Evolutionary conservation across 1,140 invertebrate species (phyloP).

Genomic region (Drosophila oshimai): DNA sequence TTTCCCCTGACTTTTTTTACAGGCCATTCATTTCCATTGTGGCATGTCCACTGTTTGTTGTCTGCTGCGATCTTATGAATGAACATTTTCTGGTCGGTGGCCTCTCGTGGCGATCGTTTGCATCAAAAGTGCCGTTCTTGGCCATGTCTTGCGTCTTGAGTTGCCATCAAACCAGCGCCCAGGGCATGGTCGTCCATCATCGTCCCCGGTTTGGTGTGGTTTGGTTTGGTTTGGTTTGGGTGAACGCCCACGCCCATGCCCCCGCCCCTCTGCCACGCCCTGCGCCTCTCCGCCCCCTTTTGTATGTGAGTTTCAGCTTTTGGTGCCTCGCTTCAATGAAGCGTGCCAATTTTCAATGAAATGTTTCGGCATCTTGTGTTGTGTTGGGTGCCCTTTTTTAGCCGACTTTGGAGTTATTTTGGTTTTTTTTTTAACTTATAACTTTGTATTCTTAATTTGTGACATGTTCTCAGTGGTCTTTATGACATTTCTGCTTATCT

Average conservation of each 20-base stretch:
- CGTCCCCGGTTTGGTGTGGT: constrained; percentile 18
- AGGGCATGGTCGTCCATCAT: constrained; percentile 64
- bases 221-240: too few species aligned
- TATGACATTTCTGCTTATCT: constrained; percentile 14
- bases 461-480: constrained; percentile 24
- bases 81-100: constrained; percentile 31
- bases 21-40: constrained; percentile 68
- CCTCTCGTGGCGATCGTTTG: neutral
- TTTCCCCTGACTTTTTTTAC: constrained; percentile 27
- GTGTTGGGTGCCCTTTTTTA: constrained; percentile 34
- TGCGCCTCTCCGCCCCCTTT: neutral
- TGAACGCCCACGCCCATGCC: constrained; percentile 34
- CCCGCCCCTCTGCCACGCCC: constrained; percentile 17
- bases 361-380: constrained; percentile 68
- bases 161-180: constrained; percentile 23
- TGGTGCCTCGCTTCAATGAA: constrained; percentile 63
- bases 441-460: constrained; percentile 41
- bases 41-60: constrained; percentile 52
- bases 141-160: constrained; percentile 15
- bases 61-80: constrained; percentile 63
- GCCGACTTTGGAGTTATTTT: constrained; percentile 3
- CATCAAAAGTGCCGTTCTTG: constrained; percentile 64
- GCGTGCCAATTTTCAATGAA: constrained; percentile 78
- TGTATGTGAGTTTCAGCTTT: constrained; percentile 13
- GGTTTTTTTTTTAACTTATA: constrained; percentile 12